phyloP scores from a whole-genome alignment of 2,888 invertebrate species.

The Cantharis flavilabris region DNA sequence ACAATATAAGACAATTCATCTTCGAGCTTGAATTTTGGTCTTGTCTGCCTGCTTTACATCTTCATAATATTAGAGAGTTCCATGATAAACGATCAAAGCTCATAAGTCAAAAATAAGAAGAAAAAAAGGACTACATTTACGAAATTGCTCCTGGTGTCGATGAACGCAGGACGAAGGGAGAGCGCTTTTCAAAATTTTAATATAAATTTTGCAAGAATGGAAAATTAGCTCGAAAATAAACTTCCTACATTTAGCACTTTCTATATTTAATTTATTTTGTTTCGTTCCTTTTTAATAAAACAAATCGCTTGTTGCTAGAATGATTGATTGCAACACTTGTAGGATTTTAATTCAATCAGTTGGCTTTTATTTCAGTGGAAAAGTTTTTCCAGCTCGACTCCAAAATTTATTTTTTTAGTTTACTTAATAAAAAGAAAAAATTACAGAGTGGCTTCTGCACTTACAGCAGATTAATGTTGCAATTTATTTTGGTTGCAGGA shows the following conservation, averaged over 20 bases:
- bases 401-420: not conserved
- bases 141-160: not conserved
- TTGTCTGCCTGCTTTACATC: not conserved
- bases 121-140: not conserved
- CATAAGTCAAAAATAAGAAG: not conserved
- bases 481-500: not conserved
- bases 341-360: not conserved
- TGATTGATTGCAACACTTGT: not conserved
- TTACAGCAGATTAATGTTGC: not conserved
- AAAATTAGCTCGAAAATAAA: not conserved
- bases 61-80: not conserved
- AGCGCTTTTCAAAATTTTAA: not conserved
- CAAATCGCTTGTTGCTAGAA: not conserved
- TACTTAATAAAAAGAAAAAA: not conserved
- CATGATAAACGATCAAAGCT: not conserved
- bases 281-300: not conserved
- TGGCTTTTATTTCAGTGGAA: not conserved
- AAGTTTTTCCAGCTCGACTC: not conserved
- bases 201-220: not conserved
- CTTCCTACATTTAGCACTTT: not conserved
- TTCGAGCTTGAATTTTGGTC: not conserved
- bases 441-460: not conserved
- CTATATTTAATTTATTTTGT: not conserved
- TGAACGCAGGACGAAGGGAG: not conserved
- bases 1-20: slow-evolving; percentile 2